Evolutionary conservation across 2,113 vertebrate species (phyloP).

Genomic region (Salvelinus alpinus): DNA sequence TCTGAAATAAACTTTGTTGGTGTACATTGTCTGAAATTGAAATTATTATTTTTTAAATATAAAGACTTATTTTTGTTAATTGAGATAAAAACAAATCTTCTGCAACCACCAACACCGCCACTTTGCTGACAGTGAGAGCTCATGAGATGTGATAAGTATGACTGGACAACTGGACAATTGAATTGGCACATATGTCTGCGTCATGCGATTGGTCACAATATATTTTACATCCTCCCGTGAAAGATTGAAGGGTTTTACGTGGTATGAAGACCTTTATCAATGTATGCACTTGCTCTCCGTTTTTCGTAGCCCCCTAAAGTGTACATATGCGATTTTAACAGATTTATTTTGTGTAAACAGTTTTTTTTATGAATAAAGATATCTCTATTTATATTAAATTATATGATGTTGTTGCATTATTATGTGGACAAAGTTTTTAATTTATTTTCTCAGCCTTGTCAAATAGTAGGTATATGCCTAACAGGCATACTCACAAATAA

Average conservation of each 20-base stretch:
- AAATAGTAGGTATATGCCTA: too few relatives aligned
- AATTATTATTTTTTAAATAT: constrained; percentile 63
- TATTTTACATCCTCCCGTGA: constrained; percentile 67
- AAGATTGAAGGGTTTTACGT: constrained; percentile 66
- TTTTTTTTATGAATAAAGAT: constrained; percentile 83
- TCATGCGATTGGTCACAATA: constrained; percentile 55
- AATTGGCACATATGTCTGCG: constrained; percentile 22
- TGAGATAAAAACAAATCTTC: constrained; percentile 63
- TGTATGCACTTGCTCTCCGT: constrained; percentile 85
- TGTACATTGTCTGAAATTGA: constrained; percentile 50
- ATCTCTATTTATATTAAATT: constrained; percentile 83
- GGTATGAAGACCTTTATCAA: constrained; percentile 72
- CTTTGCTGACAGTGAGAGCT: constrained; percentile 49
- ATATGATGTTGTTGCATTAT: constrained; percentile 15
- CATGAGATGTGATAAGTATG: not conserved
- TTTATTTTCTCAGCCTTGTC: too few relatives aligned
- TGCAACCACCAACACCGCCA: constrained; percentile 69
- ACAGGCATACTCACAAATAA: not conserved
- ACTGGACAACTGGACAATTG: constrained; percentile 18
- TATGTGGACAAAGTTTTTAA: not conserved
- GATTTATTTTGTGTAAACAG: constrained; percentile 92
- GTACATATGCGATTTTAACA: constrained; percentile 76
- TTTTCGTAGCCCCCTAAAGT: constrained; percentile 68
- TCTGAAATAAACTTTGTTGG: constrained; percentile 27
- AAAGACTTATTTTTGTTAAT: constrained; percentile 88